Conservation (phyloP, 2,797 vertebrate species). For the Lacerta bilineata region DNA sequence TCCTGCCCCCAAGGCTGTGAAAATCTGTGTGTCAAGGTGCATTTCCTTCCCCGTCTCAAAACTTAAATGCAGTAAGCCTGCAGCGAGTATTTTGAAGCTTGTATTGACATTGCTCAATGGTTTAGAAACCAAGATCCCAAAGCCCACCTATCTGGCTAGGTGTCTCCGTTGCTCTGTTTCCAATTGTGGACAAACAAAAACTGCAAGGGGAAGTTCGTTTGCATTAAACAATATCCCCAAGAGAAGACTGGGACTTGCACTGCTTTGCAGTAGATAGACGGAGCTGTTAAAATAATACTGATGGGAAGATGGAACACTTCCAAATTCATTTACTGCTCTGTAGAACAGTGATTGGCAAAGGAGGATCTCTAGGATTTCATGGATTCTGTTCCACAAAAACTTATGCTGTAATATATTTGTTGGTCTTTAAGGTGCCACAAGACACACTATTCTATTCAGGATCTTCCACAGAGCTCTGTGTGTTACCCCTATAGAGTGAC, state of each 20-base stretch:
- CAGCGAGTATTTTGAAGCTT: slow-evolving; percentile 29
- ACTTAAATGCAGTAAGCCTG: slow-evolving; percentile 57
- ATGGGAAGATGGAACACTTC: neutral
- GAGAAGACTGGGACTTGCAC: slow-evolving; percentile 13
- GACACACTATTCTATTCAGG: no score
- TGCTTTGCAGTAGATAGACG: neutral
- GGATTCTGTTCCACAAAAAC: neutral
- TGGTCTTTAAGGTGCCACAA: no score
- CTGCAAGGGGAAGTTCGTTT: neutral
- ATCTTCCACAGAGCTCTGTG: neutral
- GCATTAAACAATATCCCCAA: neutral
- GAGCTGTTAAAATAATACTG: neutral
- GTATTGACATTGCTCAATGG: slow-evolving; percentile 49
- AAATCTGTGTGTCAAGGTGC: slow-evolving; percentile 65
- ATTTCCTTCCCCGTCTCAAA: slow-evolving; percentile 64
- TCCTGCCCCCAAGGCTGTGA: slow-evolving; percentile 68
- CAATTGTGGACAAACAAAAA: slow-evolving; percentile 8
- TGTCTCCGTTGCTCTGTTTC: slow-evolving; percentile 39
- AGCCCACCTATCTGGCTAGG: slow-evolving; percentile 48
- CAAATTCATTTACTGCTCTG: neutral
- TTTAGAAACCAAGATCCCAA: slow-evolving; percentile 61
- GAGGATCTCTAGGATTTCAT: neutral
- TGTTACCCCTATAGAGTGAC: neutral
- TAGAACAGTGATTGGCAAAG: neutral
- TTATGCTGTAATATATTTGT: no score